Evolutionary conservation across 2,888 invertebrate species (phyloP), one percentile per base, ranked within the genome.

Genomic region (Cryptus armator): DNA sequence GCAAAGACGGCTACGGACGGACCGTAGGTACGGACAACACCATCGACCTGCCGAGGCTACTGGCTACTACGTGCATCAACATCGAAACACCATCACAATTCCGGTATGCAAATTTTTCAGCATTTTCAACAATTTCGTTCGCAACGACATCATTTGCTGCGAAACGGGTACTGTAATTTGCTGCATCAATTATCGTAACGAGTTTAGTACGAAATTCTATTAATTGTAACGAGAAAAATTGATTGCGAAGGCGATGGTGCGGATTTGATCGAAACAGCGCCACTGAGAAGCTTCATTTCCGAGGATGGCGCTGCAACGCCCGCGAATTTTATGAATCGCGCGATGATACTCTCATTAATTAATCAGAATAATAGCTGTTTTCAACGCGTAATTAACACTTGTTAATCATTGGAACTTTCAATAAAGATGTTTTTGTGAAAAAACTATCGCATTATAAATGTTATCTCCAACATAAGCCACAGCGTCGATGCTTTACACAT

Each of bases 1-100:
- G 89, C 90, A 89, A 90, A 90, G 91, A 91, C 92, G 90, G 91
- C 91, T 89, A 90, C 91, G 89, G 89, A 91, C 92, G 90, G 86
- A 91, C 88, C 90, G 89, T 90, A 89, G 89, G 89, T 88, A 90
- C 87, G 89, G 86, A 91, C 90, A 91, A 89, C 90, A 92, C 89
- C 86, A 91, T 91, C 90, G 91, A 91, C 91, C 91, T 89, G 37
- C 87, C 87, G 87, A 87, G 86, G 87, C 88, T 75, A 53, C 81
- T 87, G 86, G 85, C 81, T 82, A 91, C 89, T 84, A 68, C 88
- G 80, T 77, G 67, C 85, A 53, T 85, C 87, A 85, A 83, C 24
- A 10, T 16, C 24, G 16, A 16, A 19, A 46, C 79, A 67, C 10
- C 44, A 51, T 14, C 37, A n/a, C 24, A 59, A 66, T 81, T 86